Evolutionary conservation across 2,888 invertebrate genomes (phyloP), one percentile per base, ranked within the genome.

Genomic region (Drosophila melanocephala): DNA sequence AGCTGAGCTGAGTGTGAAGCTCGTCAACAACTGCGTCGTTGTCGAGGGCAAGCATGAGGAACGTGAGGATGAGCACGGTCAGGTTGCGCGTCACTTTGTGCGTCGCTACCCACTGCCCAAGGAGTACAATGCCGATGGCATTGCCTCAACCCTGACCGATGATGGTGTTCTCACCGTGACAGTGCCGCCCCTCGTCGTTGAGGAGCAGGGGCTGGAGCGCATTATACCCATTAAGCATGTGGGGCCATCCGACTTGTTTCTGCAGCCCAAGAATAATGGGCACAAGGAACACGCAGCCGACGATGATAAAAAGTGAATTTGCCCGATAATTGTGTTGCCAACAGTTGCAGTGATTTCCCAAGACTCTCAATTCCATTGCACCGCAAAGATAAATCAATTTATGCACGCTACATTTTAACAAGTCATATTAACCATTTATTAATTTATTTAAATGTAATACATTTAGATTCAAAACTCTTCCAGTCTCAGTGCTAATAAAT

Each of bases 121-220:
- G 57, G 95, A 95, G 52, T 95, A 95, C 81, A 96, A 97, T 71
- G 94, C 96, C 0, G 95, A 95, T 10, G 95, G 95, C 73, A 95
- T 98, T 3, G 94, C 95, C 52, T 97, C 97, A 57, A 95, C 95
- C 1, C 93, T 98, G 50, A 97, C 97, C 0, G 96, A 97, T 0
- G 97, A 97, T 90, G 97, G 97, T 0, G 95, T 97, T 26, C 94
- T 97, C 39, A 96, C 96, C 0, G 95, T 97, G 57, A 95, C 95
- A 0, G 96, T 96, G 0, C 97, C 97, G 0, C 94, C 94, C 5
- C 73, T 92, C 44, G 71, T 62, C 1, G 42, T 72, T 10, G 50
- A 67, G 33, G 82, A 75, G 12, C 79, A 75, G 32, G 72, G 65
- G 0, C 76, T 81, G 64, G 92, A 92, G 57, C 92, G 92, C 7